Evolutionary conservation across 1,140 invertebrate species (phyloP), one percentile per base, ranked within the genome.

Genomic region (Eriosoma lanigerum): DNA sequence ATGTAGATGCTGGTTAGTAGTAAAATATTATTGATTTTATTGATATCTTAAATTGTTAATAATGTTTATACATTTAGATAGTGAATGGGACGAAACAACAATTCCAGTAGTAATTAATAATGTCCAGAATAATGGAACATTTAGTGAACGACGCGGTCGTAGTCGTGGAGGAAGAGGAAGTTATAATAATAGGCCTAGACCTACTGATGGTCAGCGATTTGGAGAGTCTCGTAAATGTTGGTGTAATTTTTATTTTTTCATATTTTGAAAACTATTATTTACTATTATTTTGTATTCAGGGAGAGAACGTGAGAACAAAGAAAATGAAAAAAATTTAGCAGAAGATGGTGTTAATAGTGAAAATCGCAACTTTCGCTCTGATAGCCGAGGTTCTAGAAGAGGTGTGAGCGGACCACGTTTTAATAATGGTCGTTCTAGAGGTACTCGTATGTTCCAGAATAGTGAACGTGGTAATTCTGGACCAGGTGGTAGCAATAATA

Each of bases 271-370:
- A 19, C 10, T 38, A 38, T 38, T 3, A 68, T n/a, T 81, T 81
- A 50, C 26, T n/a, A 73, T 46, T 38, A 24, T 32, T 48, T 48
- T 5, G 29, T 52, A 3, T 62, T 52, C 24, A 82, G 81, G 78
- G 76, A 88, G 88, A 87, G 87, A 88, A 81, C 85, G 88, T 70
- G 89, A 90, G 83, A 89, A 89, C 82, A 90, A 90, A 83, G 89
- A 91, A 82, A 90, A 90, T 81, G 89, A 90, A 82, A 87, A 86
- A 82, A 89, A 89, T 81, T 24, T 60, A 60, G 85, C 87, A 84
- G 87, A 88, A 82, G 87, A 88, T 38, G 84, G 86, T 52, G 86
- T 86, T 81, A 84, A 86, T 83, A 84, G 87, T 15, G 87, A 87
- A n/a, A 86, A 87, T 82, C 85, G 87, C 66, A 84, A 87, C 66